Evolutionary conservation across 2,888 invertebrate species (phyloP).

Genomic region (Neoaliturus tenellus): DNA sequence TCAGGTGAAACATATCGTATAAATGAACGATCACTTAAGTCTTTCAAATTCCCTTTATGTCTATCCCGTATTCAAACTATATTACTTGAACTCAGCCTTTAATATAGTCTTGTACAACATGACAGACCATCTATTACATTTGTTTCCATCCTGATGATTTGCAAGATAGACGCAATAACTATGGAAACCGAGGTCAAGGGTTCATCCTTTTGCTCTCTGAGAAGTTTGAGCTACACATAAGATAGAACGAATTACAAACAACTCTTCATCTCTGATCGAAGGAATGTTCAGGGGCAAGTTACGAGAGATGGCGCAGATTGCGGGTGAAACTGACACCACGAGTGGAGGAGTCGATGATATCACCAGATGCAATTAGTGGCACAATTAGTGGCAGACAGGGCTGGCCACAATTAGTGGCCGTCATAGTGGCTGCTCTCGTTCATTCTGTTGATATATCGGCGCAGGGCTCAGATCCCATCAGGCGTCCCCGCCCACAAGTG

Average conservation of each 20-base stretch:
- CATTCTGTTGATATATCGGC: slow-evolving; percentile 20
- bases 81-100: too few species aligned
- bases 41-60: too few species aligned
- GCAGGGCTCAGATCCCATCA: background rate
- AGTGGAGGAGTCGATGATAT: slow-evolving; percentile 15
- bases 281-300: background rate
- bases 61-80: too few species aligned
- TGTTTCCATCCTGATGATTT: too few species aligned
- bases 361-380: slow-evolving; percentile 27
- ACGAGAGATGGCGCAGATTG: background rate
- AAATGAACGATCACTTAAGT: too few species aligned
- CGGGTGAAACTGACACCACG: slow-evolving; percentile 20
- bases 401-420: slow-evolving; percentile 12
- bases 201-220: too few species aligned
- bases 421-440: background rate
- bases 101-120: too few species aligned
- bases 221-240: too few species aligned
- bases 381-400: slow-evolving; percentile 19
- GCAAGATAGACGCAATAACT: too few species aligned
- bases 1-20: too few species aligned
- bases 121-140: too few species aligned
- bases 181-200: too few species aligned
- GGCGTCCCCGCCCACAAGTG: background rate
- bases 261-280: background rate
- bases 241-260: background rate